Evolutionary conservation across 2,888 invertebrate species (phyloP).

Genomic region (Cataglyphis altisquamis): DNA sequence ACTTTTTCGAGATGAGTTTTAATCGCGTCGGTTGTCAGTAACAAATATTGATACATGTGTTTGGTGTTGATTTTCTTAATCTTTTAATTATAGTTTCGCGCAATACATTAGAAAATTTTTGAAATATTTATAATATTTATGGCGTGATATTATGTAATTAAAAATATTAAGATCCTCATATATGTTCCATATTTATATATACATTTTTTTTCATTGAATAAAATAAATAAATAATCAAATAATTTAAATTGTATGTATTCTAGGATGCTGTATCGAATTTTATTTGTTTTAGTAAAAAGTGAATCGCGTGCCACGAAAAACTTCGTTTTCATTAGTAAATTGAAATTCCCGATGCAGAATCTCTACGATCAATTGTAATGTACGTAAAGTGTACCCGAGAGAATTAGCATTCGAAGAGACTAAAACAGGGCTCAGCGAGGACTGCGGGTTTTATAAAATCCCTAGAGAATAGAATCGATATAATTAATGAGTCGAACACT

Average conservation of each 20-base stretch:
- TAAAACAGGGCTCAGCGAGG: not conserved
- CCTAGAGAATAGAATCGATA: constrained; percentile 2
- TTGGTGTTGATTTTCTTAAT: not conserved
- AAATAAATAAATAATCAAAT: not conserved
- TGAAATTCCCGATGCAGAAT: not conserved
- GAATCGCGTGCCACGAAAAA: not conserved
- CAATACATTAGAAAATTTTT: not conserved
- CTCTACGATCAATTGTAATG: not conserved
- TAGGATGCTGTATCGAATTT: not conserved
- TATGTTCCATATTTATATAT: not conserved
- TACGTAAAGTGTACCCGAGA: constrained; percentile 1
- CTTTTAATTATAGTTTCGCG: not conserved
- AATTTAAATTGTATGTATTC: not conserved
- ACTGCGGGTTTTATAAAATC: not conserved
- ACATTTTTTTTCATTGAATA: constrained; percentile 9
- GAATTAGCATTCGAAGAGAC: constrained; percentile 8
- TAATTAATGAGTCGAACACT: constrained; percentile 15
- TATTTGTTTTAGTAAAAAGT: constrained; percentile 13
- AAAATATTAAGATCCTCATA: not conserved
- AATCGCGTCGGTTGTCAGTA: not conserved
- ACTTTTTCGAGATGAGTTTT: not conserved
- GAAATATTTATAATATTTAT: not conserved
- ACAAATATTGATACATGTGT: not conserved
- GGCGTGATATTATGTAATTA: not conserved
- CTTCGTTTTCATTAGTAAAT: constrained; percentile 11